Evolutionary conservation across 2,797 vertebrate genomes (phyloP).

Genomic region (Gallirallus australis): DNA sequence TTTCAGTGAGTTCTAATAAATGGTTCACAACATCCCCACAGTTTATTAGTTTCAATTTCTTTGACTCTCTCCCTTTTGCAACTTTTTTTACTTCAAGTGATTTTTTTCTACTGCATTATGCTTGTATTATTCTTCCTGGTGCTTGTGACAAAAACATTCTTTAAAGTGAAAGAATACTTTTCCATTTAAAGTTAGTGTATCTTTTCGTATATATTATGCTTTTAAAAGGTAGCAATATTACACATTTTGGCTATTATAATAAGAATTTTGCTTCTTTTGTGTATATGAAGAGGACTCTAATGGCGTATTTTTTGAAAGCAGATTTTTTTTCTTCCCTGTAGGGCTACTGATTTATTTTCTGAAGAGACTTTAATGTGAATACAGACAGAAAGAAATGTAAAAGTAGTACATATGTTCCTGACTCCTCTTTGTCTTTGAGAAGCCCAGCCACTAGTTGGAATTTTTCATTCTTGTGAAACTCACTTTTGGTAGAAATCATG

Average conservation of each 20-base stretch:
- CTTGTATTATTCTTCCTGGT: not conserved
- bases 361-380: not conserved
- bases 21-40: not conserved
- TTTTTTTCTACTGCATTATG: not conserved
- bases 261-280: not conserved
- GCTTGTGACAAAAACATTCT: not conserved
- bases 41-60: not conserved
- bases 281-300: not conserved
- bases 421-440: not conserved
- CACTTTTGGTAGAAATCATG: not conserved
- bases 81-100: not conserved
- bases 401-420: not conserved
- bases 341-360: not conserved
- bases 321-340: not conserved
- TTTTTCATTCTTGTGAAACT: not conserved
- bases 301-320: not conserved
- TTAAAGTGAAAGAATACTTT: not conserved
- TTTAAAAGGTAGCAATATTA: not conserved
- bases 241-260: not conserved
- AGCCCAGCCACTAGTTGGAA: not conserved
- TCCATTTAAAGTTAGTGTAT: not conserved
- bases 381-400: not conserved
- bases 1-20: not conserved
- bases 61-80: not conserved
- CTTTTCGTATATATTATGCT: not conserved